Evolutionary conservation across 2,113 vertebrate genomes (phyloP), one percentile per base, ranked within the genome.

Genomic region (Ivindomyrus marchei): DNA sequence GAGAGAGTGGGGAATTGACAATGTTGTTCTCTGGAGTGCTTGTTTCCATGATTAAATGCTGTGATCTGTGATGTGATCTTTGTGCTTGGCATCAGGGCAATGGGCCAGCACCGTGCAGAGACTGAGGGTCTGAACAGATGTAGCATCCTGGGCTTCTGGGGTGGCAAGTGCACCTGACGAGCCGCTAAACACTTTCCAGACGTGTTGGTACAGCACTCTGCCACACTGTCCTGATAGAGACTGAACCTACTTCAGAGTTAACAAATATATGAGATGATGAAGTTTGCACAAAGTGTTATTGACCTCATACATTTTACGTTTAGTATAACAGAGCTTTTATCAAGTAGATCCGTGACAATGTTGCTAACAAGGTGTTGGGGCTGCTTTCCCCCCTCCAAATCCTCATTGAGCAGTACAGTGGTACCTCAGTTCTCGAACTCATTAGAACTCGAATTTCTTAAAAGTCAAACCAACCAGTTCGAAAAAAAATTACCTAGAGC

Each of bases 1-100:
- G 98, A 99, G 98, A 98, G 97, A 98, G 97, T 97, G 97, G 97
- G 98, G 98, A 99, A 99, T 99, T 99, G 98, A 99, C 98, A 99
- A 97, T 95, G 96, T 96, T 97, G 97, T 98, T 97, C 98, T 99
- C 97, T 97, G 96, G 98, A 99, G 98, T 97, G 97, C 98, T 98
- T 99, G 98, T 99, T 98, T 98, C 98, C 97, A 97, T 99, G 98
- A 99, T 99, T 99, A 99, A 99, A 99, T 96, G 97, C 97, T 97
- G 97, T 98, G 97, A 99, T 99, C 97, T 99, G 98, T 99, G 98
- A 99, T 99, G 31, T 31, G 31, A 31, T 31, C 98, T 99, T 99
- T 98, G 98, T 99, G 98, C 95, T 96, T 94, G 97, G 97, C 97
- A 97, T 98, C 96, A 97, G 97, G 96, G 97, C 97, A 97, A 97